A percentile compares a stretch with the other conserved stretches of the same genome.
Evolutionary conservation across 2,888 invertebrate genomes (phyloP).

Genomic region (Acleris holmiana): DNA sequence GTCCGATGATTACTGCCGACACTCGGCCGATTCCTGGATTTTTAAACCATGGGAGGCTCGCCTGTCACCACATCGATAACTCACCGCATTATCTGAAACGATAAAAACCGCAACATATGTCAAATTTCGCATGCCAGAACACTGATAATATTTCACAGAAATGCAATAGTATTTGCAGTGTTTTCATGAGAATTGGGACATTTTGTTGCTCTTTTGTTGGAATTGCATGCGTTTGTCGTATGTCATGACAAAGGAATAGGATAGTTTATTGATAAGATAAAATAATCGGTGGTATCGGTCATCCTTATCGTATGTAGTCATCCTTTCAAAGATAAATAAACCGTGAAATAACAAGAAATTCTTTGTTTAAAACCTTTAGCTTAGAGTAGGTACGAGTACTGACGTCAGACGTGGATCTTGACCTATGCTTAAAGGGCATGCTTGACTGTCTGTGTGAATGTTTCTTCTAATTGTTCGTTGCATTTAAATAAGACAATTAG

Average conservation of each 20-base stretch:
- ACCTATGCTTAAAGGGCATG: no score
- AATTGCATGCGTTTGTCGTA: constrained; percentile 11
- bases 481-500: no score
- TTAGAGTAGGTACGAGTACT: no score
- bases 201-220: background rate
- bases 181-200: constrained; percentile 23
- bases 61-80: constrained; percentile 48
- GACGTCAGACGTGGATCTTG: no score
- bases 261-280: constrained; percentile 9
- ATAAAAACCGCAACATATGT: constrained; percentile 24
- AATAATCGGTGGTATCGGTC: background rate
- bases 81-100: constrained; percentile 27
- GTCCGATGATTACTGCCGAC: constrained; percentile 44
- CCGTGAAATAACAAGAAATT: background rate
- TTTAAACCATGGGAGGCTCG: constrained; percentile 63
- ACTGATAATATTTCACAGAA: constrained; percentile 20
- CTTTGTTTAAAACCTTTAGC: no score
- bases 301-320: background rate
- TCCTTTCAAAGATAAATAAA: background rate
- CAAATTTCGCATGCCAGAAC: constrained; percentile 17
- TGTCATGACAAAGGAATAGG: background rate
- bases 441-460: no score
- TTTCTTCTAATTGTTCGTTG: no score
- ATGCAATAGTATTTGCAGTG: constrained; percentile 11
- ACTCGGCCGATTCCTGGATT: constrained; percentile 42